phyloP scores from a whole-genome alignment of 2,797 vertebrate genomes.

The Trachurus trachurus region DNA sequence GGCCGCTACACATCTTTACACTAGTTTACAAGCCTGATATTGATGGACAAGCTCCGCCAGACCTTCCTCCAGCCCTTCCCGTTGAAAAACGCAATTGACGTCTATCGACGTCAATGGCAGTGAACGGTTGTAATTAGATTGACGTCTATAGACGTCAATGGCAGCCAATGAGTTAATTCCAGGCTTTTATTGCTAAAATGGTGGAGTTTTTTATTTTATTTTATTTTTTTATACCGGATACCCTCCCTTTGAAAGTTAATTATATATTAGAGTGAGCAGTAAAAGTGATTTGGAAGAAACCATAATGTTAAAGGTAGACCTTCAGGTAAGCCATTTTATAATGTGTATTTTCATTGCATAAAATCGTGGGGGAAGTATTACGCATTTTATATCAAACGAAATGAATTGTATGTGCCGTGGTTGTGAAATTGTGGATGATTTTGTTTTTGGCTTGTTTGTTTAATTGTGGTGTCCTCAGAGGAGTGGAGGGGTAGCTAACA shows the following conservation, averaged over 20 bases:
- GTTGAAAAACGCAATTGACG: too few relatives aligned
- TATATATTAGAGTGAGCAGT: background rate
- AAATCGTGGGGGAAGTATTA: background rate
- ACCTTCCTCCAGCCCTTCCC: too few relatives aligned
- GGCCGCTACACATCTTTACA: too few relatives aligned
- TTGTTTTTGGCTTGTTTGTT: constrained; percentile 11
- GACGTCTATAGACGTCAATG: too few relatives aligned
- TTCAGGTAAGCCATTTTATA: background rate
- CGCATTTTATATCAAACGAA: background rate
- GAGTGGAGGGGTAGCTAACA: background rate
- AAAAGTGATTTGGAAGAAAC: background rate
- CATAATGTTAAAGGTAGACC: background rate
- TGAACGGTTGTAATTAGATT: too few relatives aligned
- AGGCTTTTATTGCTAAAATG: constrained; percentile 12
- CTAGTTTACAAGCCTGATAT: too few relatives aligned
- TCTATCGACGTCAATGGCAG: too few relatives aligned
- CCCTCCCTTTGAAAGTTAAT: constrained; percentile 8
- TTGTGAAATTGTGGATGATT: background rate
- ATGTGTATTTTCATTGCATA: background rate
- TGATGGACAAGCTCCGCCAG: too few relatives aligned
- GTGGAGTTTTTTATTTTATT: background rate
- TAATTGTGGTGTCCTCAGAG: background rate
- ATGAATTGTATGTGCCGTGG: constrained; percentile 5
- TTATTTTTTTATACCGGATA: background rate
- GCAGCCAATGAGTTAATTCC: too few relatives aligned